Conservation (phyloP, 2,888 invertebrate genomes). For the Amaurobius ferox region DNA sequence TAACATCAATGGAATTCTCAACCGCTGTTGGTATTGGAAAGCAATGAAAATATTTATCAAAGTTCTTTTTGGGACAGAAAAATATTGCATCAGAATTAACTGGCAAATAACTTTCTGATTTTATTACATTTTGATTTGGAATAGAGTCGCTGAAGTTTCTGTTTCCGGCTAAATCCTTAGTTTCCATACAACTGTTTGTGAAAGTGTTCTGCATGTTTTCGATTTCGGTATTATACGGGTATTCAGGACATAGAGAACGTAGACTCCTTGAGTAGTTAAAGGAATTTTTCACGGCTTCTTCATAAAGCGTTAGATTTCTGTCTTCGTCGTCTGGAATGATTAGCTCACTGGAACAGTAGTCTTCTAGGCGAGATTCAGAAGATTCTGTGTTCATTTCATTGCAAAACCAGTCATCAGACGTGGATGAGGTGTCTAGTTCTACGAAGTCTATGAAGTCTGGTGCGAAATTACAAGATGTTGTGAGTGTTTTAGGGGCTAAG, state of each 20-base stretch:
- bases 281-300: not conserved
- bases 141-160: not conserved
- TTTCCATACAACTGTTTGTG: not conserved
- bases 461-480: not conserved
- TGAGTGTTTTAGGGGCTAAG: not conserved
- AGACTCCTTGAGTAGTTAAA: not conserved
- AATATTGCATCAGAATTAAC: not conserved
- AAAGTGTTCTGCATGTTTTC: not conserved
- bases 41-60: not conserved
- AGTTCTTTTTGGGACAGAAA: not conserved
- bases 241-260: not conserved
- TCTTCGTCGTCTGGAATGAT: constrained; percentile 11
- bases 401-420: constrained; percentile 48
- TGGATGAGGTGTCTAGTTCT: constrained; percentile 47
- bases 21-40: not conserved
- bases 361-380: constrained; percentile 40
- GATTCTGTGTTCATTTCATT: constrained; percentile 27
- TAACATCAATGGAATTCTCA: not conserved
- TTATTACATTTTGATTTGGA: not conserved
- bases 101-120: not conserved
- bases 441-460: constrained; percentile 54
- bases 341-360: constrained; percentile 22
- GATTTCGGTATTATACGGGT: not conserved
- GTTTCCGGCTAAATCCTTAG: not conserved
- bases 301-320: not conserved